Base-by-base conservation (phyloP, 2,888 invertebrate species). In the Trilocha varians region DNA sequence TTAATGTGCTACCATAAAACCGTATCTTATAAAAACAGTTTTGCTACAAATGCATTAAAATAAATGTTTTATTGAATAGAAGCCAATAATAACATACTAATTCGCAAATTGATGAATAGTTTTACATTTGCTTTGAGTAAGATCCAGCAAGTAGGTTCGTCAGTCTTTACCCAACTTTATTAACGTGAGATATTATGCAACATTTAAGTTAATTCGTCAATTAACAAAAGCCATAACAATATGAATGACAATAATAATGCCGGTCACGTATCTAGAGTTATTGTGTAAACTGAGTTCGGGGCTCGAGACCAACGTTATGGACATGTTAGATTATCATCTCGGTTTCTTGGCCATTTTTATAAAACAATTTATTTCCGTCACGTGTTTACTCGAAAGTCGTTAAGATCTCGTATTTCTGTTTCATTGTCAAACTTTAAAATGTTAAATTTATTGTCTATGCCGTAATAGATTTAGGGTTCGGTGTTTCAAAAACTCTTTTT, bases 311-410 rank as follows among this genome's bases (percentile, higher is more conserved):
- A 64, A 69, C 68, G 65, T 75, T 71, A 78, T 76, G 73, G 73
- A 61, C 68, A 65, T 63, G 67, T 61, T 56, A 69, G 73, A 80
- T 79, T 70, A 69, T 70, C 70, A 83, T 84, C 82, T 73, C 49
- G 59, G 59, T 63, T 62, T 62, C 57, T 55, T 59, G 64, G 62
- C 69, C 68, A 69, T 69, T 70, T 65, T 62, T 65, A 51, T 63
- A 25, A 25, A 25, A 25, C 25, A 62, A 67, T 66, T 62, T 75
- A 79, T 79, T 78, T 76, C 57, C 64, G 78, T 79, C 83, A 83
- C 83, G 83, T 83, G 62, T 65, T 66, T 69, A 70, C 68, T 76
- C 78, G 78, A 76, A 76, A 70, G 75, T 76, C 71, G 76, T 78
- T 78, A 77, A 57, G 58, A 53, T 57, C 56, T 49, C 59, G 61